Evolutionary conservation across 2,888 invertebrate genomes (phyloP).

Genomic region (Ectemnius lituratus): DNA sequence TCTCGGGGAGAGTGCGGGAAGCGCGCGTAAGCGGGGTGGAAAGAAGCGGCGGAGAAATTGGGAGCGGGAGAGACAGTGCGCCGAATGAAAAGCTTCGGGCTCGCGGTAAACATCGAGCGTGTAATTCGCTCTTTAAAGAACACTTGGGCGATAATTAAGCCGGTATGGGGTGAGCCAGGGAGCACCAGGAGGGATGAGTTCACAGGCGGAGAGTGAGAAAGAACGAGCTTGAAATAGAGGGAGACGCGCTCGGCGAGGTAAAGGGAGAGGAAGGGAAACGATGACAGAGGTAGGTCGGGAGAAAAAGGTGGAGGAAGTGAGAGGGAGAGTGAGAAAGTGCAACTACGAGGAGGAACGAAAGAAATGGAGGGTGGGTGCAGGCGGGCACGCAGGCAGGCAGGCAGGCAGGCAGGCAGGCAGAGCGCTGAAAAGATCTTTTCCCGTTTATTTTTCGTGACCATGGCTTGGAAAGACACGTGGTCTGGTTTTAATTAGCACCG

Average conservation of each 20-base stretch:
- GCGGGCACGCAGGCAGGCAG: conserved; percentile 27
- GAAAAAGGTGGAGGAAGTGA: conserved; percentile 18
- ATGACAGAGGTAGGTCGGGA: conserved; percentile 4
- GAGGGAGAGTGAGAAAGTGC: conserved; percentile 25
- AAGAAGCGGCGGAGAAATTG: conserved; percentile 13
- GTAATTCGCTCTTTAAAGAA: conserved; percentile 78
- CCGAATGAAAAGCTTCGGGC: conserved; percentile 72
- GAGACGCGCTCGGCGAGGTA: conserved; percentile 13
- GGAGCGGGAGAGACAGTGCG: conserved; percentile 47
- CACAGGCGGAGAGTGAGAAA: conserved; percentile 26
- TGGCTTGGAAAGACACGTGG: conserved; percentile 73
- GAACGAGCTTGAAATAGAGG: conserved; percentile 15
- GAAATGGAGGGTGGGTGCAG: neutral
- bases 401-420: conserved; percentile 36
- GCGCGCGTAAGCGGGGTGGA: conserved; percentile 11
- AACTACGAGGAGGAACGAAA: conserved; percentile 13
- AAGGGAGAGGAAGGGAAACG: conserved; percentile 21
- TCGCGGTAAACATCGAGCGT: conserved; percentile 75
- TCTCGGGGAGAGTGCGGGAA: conserved; percentile 35
- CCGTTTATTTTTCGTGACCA: conserved; percentile 71
- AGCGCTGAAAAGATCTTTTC: conserved; percentile 72
- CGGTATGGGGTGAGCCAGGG: conserved; percentile 56
- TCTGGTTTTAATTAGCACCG: conserved; percentile 71
- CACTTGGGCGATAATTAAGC: conserved; percentile 75
- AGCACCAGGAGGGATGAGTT: conserved; percentile 22